A percentile compares a stretch with the other conserved stretches of the same genome.
Conservation (phyloP, 2,797 vertebrate genomes). For the Platyrinchus mystaceus region DNA sequence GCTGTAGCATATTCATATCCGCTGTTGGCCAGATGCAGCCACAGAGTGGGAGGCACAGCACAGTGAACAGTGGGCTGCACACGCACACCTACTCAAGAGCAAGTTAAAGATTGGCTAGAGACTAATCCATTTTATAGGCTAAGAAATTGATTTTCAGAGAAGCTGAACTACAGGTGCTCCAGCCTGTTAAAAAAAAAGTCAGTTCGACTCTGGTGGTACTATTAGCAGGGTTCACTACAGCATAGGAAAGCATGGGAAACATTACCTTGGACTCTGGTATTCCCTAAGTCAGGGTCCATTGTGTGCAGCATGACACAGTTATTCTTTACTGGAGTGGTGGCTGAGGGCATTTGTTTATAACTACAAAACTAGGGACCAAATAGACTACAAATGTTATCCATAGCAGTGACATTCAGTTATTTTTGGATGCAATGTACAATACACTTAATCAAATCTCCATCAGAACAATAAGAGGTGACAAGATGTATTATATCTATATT, state of each 20-base stretch:
- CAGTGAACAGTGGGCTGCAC: neutral
- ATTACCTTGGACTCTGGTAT: neutral
- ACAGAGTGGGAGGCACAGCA: neutral
- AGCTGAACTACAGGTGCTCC: slow-evolving; percentile 49
- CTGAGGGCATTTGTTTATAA: neutral
- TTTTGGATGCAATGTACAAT: neutral
- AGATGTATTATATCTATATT: neutral
- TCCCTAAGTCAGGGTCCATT: neutral
- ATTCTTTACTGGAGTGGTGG: neutral
- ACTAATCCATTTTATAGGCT: slow-evolving; percentile 51
- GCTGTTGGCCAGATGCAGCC: slow-evolving; percentile 12
- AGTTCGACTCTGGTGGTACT: neutral
- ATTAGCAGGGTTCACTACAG: neutral
- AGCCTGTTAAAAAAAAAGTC: neutral
- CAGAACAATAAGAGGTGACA: neutral
- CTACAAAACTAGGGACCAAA: neutral
- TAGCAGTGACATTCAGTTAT: neutral
- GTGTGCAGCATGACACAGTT: neutral
- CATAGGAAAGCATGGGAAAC: neutral
- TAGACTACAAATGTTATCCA: neutral
- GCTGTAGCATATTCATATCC: slow-evolving; percentile 54
- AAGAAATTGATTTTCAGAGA: slow-evolving; percentile 58
- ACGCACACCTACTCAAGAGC: slow-evolving; percentile 4
- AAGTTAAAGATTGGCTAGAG: slow-evolving; percentile 55
- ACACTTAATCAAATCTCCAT: neutral